Evolutionary conservation across 2,888 invertebrate species (phyloP).

Genomic region (Brachypalpus laphriformis): DNA sequence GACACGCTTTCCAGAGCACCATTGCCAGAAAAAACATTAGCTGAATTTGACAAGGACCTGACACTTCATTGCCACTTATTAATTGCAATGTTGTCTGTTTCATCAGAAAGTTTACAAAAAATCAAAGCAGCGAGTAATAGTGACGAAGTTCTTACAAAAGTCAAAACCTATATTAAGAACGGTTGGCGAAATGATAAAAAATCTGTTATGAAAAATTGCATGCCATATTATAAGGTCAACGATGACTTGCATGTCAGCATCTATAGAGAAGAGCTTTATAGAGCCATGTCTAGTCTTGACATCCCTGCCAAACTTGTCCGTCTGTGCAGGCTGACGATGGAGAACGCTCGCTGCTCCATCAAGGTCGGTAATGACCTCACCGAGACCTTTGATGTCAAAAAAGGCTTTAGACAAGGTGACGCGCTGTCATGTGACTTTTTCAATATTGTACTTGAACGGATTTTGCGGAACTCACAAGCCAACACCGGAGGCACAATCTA

Average conservation of each 20-base stretch:
- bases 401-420: too few species aligned
- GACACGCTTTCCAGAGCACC: constrained; percentile 3
- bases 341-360: too few species aligned
- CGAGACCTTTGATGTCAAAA: too few species aligned
- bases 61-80: constrained; percentile 58
- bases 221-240: constrained; percentile 21
- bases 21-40: constrained; percentile 6
- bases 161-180: background rate
- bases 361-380: too few species aligned
- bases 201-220: background rate
- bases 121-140: background rate
- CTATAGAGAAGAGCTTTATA: too few species aligned
- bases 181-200: constrained; percentile 46
- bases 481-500: too few species aligned
- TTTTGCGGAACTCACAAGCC: too few species aligned
- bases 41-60: constrained; percentile 56
- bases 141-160: background rate
- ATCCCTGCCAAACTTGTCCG: too few species aligned
- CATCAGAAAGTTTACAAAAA: background rate
- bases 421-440: too few species aligned
- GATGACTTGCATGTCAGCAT: constrained; percentile 27
- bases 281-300: too few species aligned
- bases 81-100: constrained; percentile 2
- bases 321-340: too few species aligned
- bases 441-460: too few species aligned